Percentiles rank a stretch among this genome's conserved stretches.
These are phyloP conservation scores for Heliocidaris erythrogramma DNA, from an alignment of 35 echinoderm and acorn worm genomes.

Conservation along the genomic window DNA sequence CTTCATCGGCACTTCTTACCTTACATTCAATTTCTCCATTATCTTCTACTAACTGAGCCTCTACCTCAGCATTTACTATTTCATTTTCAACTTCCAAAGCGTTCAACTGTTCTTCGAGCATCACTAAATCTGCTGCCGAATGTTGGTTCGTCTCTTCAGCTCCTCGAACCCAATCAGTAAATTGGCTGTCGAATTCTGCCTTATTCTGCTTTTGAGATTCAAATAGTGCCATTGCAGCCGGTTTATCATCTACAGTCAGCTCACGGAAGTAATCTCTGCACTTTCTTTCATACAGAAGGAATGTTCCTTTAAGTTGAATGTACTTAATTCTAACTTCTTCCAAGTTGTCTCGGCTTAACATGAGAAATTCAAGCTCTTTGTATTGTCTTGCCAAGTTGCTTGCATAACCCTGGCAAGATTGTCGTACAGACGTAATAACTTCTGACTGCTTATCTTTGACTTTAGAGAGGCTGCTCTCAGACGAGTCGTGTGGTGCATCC, in stretches of 20 bases:
- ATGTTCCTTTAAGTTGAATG: neutral
- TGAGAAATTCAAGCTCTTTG: neutral
- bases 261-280: neutral
- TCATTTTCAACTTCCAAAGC: neutral
- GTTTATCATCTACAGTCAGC: neutral
- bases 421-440: neutral
- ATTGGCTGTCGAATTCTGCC: neutral
- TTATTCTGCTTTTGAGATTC: neutral
- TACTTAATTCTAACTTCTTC: neutral
- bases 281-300: neutral
- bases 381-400: neutral
- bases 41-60: neutral
- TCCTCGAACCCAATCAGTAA: neutral
- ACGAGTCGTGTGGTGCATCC: too few species aligned
- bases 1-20: neutral
- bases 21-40: neutral
- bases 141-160: neutral
- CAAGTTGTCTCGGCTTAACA: neutral
- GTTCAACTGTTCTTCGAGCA: neutral
- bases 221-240: neutral
- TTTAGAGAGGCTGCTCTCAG: too few species aligned
- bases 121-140: neutral
- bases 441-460: neutral
- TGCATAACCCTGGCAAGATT: neutral
- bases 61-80: neutral